Conservation (phyloP, 92 coral and sea anemone genomes). For the Zoanthus solanderi region DNA sequence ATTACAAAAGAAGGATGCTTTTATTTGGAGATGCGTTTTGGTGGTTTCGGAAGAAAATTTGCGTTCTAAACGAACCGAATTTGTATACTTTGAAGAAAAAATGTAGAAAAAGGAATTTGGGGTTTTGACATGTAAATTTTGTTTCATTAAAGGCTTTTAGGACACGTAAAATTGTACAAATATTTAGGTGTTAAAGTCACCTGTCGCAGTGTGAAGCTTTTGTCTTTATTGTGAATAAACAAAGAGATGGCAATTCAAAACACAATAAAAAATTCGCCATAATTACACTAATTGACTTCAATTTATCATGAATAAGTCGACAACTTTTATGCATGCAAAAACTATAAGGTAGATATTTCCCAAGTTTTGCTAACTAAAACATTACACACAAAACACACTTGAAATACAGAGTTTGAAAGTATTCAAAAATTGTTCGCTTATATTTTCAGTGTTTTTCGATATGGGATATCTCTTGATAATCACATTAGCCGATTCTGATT, state of each 20-base stretch:
- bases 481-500: not conserved
- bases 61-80: constrained; percentile 11
- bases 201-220: constrained; percentile 30
- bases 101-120: constrained; percentile 24
- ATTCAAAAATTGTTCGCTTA: not conserved
- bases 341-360: not conserved
- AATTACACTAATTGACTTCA: constrained; percentile 65
- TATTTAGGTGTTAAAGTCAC: constrained; percentile 41
- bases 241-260: constrained; percentile 54
- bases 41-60: not conserved
- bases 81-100: not conserved
- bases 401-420: not conserved
- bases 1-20: not conserved
- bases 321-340: constrained; percentile 3
- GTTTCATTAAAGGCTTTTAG: constrained; percentile 31
- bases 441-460: not conserved
- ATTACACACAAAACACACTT: not conserved
- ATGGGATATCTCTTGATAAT: not conserved
- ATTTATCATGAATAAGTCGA: constrained; percentile 46
- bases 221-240: constrained; percentile 51
- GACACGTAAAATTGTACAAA: constrained; percentile 35
- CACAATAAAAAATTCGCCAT: constrained; percentile 60
- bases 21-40: not conserved
- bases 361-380: constrained; percentile 2
- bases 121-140: constrained; percentile 36